These are phyloP conservation scores for Drosophila pruinosa DNA, from an alignment of 1,140 invertebrate genomes.

Conservation along the genomic window DNA sequence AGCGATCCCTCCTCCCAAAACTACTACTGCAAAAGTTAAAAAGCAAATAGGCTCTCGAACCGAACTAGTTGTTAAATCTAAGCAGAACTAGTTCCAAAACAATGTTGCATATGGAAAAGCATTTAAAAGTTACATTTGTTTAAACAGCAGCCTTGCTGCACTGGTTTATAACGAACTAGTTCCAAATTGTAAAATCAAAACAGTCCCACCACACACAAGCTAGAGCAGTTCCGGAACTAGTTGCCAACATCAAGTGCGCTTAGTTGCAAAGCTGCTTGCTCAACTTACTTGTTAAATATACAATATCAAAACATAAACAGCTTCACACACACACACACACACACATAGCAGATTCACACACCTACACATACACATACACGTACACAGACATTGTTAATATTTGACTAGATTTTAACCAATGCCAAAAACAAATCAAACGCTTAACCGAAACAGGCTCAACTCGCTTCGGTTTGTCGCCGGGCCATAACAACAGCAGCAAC, in stretches of 20 bases:
- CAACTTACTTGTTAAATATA: slow-evolving; percentile 11
- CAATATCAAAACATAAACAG: slow-evolving; percentile 29
- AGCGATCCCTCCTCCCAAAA: neutral
- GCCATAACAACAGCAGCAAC: slow-evolving; percentile 48
- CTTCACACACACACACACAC: slow-evolving; percentile 22
- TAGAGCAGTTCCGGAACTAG: too few relatives aligned
- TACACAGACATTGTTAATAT: slow-evolving; percentile 40
- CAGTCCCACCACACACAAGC: too few relatives aligned
- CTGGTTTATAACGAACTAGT: too few relatives aligned
- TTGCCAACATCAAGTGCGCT: neutral
- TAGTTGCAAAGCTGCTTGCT: slow-evolving; percentile 10
- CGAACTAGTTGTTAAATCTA: neutral
- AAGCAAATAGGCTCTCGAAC: neutral
- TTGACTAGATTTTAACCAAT: slow-evolving; percentile 67
- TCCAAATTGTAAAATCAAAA: too few relatives aligned
- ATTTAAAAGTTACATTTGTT: too few relatives aligned
- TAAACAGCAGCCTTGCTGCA: too few relatives aligned
- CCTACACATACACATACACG: slow-evolving; percentile 33
- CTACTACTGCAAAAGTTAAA: too few relatives aligned
- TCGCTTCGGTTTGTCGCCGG: slow-evolving; percentile 72
- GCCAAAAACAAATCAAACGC: slow-evolving; percentile 59
- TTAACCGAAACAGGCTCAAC: slow-evolving; percentile 82
- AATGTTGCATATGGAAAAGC: too few relatives aligned
- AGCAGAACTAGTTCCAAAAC: too few relatives aligned
- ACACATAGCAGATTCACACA: slow-evolving; percentile 18